Evolutionary conservation across 1,140 invertebrate species (phyloP), one percentile per base, ranked within the genome.

Genomic region (Drosophila kurseongensis): DNA sequence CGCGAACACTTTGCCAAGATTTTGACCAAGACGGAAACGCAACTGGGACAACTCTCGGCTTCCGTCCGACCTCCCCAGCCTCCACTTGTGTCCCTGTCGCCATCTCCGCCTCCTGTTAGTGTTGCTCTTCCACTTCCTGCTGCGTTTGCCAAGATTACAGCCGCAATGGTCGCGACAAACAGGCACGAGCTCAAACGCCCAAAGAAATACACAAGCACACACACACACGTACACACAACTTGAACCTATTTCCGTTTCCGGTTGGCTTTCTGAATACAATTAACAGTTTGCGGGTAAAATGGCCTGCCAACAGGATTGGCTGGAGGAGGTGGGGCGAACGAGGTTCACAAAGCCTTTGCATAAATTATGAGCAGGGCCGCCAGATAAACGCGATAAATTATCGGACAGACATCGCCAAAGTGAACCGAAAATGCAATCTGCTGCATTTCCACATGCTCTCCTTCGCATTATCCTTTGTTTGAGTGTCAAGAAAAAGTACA

Each of bases 301-400:
- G 40, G 55, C 61, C 65, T 68, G 65, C 65, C 65, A 68, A 68
- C 66, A 54, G 38, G 60, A 29, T 10, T 54, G 42, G 36, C 29
- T 18, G 50, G 61, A 23, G 16, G 40, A 27, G 27, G 23, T 9
- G 40, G 29, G 32, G n/a, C 52, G 51, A 47, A n/a, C 41, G 4
- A 13, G 54, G 44, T 54, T 61, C 61, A 77, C 80, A 88, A 88
- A 78, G 84, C 77, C 62, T 68, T 80, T 88, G 84, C 84, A 83
- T 88, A 88, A 88, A 83, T 88, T 88, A 88, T 84, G 63, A 74
- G 61, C 76, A 71, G 68, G 57, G 50, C 54, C 63, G 40, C 72
- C 84, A 88, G 84, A 89, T 88, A 89, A 83, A 48, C 72, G 84
- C 84, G 80, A 88, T 88, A 88, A 88, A 88, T 88, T 88, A 89